Percentiles rank a stretch among this genome's conserved stretches.
Evolutionary conservation across 1,140 invertebrate genomes (phyloP).

Genomic region (Schlechtendalia chinensis): DNA sequence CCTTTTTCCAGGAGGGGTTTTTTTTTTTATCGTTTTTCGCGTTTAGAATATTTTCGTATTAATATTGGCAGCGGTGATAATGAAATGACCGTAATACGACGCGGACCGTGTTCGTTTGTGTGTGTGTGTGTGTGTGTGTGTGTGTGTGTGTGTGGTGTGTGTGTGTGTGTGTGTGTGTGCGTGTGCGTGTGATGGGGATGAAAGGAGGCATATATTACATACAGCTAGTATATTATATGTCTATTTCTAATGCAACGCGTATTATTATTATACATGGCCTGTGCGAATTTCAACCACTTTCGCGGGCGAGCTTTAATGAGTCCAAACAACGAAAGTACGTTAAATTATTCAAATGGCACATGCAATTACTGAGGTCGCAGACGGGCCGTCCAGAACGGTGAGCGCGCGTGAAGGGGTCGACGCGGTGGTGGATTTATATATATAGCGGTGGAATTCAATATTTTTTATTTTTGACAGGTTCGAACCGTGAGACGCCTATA

Average conservation of each 20-base stretch:
- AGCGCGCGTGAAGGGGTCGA: too few relatives aligned
- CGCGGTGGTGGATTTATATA: background rate
- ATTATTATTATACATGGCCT: slow-evolving; percentile 2
- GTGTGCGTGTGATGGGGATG: too few relatives aligned
- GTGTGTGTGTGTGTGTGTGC: too few relatives aligned
- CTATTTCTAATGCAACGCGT: background rate
- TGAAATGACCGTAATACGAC: background rate
- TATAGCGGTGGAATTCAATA: slow-evolving; percentile 25
- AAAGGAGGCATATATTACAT: background rate
- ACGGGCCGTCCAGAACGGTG: background rate
- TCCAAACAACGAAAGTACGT: slow-evolving; percentile 25
- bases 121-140: too few relatives aligned
- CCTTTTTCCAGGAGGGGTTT: too few relatives aligned
- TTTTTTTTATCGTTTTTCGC: background rate
- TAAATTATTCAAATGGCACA: slow-evolving; percentile 43
- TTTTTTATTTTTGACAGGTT: slow-evolving; percentile 26
- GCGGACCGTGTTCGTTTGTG: background rate
- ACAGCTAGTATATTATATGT: background rate
- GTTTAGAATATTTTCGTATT: background rate
- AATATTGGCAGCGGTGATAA: background rate
- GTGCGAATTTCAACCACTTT: background rate
- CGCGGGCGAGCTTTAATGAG: slow-evolving; percentile 1
- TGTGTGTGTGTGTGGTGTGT: too few relatives aligned
- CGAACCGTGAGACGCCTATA: slow-evolving; percentile 23
- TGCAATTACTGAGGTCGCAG: slow-evolving; percentile 24